Base-by-base conservation (phyloP, 2,797 vertebrate genomes). In the Lates japonicus region DNA sequence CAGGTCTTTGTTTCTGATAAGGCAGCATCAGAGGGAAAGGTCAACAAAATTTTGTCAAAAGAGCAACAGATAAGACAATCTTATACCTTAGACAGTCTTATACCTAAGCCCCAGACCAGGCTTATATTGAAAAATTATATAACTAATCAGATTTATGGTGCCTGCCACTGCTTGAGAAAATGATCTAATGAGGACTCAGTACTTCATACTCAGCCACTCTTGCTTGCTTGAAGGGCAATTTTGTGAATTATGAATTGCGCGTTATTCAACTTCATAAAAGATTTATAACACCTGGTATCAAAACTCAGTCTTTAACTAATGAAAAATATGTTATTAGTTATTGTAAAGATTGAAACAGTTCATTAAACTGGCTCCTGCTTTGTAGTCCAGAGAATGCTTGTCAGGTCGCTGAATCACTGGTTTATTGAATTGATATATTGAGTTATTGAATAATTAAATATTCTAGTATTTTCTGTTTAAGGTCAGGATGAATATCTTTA, bases 31-130 rank as follows among this genome's bases (percentile, higher is more conserved):
- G 48, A 37, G 58, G 74, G 70, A 77, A 86, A 80, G 59, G 78
- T 86, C 80, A 83, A 86, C 77, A 67, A 31, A 39, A 67, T 80
- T 55, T 33, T 78, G 84, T 85, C 65, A 58, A 33, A 85, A 77
- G 55, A 58, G 42, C 37, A 78, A 54, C 8, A 74, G 83, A 85
- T 83, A 81, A 86, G 57, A 73, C 7, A 73, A 69, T 70, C 37
- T 54, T 55, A 1, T 29, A 46, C n/a, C 33, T 65, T 3, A 19
- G 25, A 14, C 33, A 25, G 4, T 46, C 59, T 61, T 54, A 29
- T 29, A 29, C 25, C 25, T 29, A 20, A 52, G 8, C 44, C 37
- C 13, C 35, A n/a, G 46, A 54, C 20, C 10, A 48, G 49, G 54
- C 22, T 49, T 54, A 71, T 61, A 74, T 68, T 80, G 65, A 81